Evolutionary conservation across 2,888 invertebrate species (phyloP), one percentile per base, ranked within the genome.

Genomic region (Reticulitermes lucifugus): DNA sequence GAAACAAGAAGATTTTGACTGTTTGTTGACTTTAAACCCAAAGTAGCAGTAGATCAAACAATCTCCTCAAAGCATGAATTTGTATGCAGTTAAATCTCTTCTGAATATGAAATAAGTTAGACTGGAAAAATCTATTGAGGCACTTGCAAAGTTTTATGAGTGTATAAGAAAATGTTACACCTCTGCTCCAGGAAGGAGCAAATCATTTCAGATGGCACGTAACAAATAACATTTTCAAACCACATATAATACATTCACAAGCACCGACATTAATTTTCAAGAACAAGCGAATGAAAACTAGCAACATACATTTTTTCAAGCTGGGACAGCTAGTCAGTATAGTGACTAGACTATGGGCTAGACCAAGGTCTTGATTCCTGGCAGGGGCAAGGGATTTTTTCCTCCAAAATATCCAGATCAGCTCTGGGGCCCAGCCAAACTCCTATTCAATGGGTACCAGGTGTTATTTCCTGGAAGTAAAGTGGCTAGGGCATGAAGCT

Each of bases 131-230:
- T 65, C 25, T 65, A 65, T 10, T 65, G n/a, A 65, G 65, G 65
- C 65, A 65, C 65, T 65, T 65, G 65, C 12, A 65, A 65, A 65
- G 65, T 65, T 65, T n/a, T 65, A n/a, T 25, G 25, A 10, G n/a
- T 65, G 65, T 25, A 65, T 65, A n/a, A 55, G n/a, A 65, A 65
- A 65, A 25, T 65, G 65, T 65, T 65, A 65, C 25, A n/a, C n/a
- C 9, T 65, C 7, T n/a, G 9, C 65, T 65, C 25, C 6, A 9
- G 18, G 18, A 55, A 18, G 55, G 55, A 55, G 18, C 55, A 55
- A 55, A 55, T 55, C 18, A 55, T n/a, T 65, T 65, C 65, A 65
- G 65, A 65, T 10, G 65, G 18, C 55, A 55, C 14, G 51, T 51
- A 51, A 51, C 14, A 65, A 25, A 25, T 25, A 65, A 25, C 65